A percentile compares a stretch with the other conserved stretches of the same genome.
phyloP scores from a whole-genome alignment of 2,113 vertebrate species.

The Salvelinus fontinalis region DNA sequence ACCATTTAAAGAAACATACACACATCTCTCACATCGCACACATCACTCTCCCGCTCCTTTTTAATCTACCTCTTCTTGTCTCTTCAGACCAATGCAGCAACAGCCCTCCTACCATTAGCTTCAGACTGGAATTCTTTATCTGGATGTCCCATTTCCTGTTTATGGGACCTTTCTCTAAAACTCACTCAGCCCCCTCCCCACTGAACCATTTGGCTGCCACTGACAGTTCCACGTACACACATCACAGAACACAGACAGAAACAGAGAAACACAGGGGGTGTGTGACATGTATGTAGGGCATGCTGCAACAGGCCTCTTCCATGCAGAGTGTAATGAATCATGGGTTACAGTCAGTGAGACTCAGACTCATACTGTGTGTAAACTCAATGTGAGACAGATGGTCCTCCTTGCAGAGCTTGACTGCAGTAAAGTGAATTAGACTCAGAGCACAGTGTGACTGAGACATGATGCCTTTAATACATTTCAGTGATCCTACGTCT shows the following conservation, averaged over 20 bases:
- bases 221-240: background rate
- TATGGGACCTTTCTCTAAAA: slow-evolving; percentile 4
- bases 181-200: slow-evolving; percentile 17
- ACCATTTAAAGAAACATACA: background rate
- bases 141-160: slow-evolving; percentile 34
- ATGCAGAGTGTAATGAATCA: background rate
- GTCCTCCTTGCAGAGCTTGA: background rate
- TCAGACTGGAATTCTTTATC: background rate
- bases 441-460: too few relatives aligned
- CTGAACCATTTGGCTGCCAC: background rate
- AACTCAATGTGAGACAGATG: background rate
- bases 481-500: background rate
- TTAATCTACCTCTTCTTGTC: background rate
- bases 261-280: background rate
- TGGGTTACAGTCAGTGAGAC: background rate
- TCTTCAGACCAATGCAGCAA: background rate
- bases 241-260: background rate
- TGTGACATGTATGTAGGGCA: background rate
- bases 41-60: background rate
- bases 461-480: too few relatives aligned
- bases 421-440: too few relatives aligned
- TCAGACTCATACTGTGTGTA: background rate
- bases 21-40: background rate
- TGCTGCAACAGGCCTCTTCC: background rate
- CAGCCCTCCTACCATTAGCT: background rate